phyloP scores from a whole-genome alignment of 1,140 invertebrate genomes.

The Linepithema humile region DNA sequence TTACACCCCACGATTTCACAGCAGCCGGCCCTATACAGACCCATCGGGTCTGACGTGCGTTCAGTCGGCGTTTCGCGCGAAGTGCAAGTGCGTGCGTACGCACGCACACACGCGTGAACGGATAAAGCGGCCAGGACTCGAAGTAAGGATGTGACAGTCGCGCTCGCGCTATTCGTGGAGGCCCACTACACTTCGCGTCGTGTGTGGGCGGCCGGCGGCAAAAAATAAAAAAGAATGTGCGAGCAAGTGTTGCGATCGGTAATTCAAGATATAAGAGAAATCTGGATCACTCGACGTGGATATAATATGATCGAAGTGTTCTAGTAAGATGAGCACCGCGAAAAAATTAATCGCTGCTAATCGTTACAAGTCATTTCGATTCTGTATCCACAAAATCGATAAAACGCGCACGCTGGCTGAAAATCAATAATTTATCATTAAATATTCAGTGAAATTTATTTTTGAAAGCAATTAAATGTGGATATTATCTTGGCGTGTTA shows the following conservation, averaged over 20 bases:
- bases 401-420: constrained; percentile 14
- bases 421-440: background rate
- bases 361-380: background rate
- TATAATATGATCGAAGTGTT: background rate
- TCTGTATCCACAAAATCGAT: background rate
- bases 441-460: constrained; percentile 16
- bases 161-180: background rate
- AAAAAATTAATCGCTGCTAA: background rate
- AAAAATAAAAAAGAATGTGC: background rate
- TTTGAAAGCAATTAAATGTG: background rate
- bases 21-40: constrained; percentile 16
- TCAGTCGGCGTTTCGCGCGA: constrained; percentile 46
- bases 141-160: constrained; percentile 35
- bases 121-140: constrained; percentile 1
- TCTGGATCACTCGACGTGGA: background rate
- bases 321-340: background rate
- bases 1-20: constrained; percentile 30
- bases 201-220: background rate
- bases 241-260: constrained; percentile 16
- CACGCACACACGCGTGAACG: constrained; percentile 17
- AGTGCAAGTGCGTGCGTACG: constrained; percentile 28
- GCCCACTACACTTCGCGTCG: constrained; percentile 15
- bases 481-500: background rate
- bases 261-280: constrained; percentile 26
- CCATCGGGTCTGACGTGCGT: background rate